These are phyloP conservation scores for Tetramorium alpestre DNA, from an alignment of 1,140 invertebrate species.

Conservation along the genomic window DNA sequence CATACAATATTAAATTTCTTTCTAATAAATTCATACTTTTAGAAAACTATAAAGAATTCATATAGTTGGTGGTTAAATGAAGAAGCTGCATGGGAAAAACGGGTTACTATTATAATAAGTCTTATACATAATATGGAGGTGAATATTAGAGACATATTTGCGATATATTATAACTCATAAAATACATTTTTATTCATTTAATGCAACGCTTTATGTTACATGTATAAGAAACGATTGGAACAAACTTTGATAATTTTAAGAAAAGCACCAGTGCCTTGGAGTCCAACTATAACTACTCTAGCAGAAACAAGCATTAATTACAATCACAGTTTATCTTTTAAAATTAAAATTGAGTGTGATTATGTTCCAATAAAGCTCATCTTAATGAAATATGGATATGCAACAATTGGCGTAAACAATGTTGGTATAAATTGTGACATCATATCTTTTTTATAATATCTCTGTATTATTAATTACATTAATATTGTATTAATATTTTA, in stretches of 20 bases:
- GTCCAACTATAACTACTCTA: slow-evolving; percentile 72
- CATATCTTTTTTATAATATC: not conserved
- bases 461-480: slow-evolving; percentile 1
- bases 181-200: slow-evolving; percentile 32
- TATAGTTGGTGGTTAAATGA: slow-evolving; percentile 80
- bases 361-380: slow-evolving; percentile 77
- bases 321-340: slow-evolving; percentile 74
- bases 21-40: slow-evolving; percentile 35
- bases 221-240: slow-evolving; percentile 75
- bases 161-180: not conserved
- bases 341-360: slow-evolving; percentile 77
- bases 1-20: not conserved
- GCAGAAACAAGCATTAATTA: slow-evolving; percentile 73
- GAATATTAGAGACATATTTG: not conserved
- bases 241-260: slow-evolving; percentile 76
- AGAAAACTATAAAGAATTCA: slow-evolving; percentile 76
- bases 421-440: slow-evolving; percentile 64
- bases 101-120: slow-evolving; percentile 72
- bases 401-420: slow-evolving; percentile 75
- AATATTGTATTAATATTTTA: slow-evolving; percentile 59
- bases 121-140: slow-evolving; percentile 79
- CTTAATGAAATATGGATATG: slow-evolving; percentile 81
- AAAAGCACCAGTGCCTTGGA: slow-evolving; percentile 81
- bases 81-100: slow-evolving; percentile 80
- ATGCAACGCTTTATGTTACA: slow-evolving; percentile 16